These are phyloP conservation scores for Pagetopsis macropterus DNA, from an alignment of 2,797 vertebrate genomes.

Conservation along the genomic window DNA sequence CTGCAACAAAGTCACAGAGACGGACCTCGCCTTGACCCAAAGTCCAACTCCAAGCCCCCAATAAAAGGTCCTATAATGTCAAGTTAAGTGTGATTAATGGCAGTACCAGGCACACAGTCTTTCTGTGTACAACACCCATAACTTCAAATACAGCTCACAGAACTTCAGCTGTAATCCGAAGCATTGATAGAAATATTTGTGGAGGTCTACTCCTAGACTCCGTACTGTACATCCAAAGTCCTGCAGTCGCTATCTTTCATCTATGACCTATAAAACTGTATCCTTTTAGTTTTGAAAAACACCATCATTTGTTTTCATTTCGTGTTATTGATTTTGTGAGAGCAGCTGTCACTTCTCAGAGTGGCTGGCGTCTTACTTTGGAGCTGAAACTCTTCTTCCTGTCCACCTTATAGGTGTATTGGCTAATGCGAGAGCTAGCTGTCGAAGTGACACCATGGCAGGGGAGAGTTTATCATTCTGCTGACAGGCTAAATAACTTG, in stretches of 20 bases:
- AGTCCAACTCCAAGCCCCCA: conserved; percentile 66
- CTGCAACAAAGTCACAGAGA: conserved; percentile 44
- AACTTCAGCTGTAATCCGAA: conserved; percentile 51
- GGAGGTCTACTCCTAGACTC: conserved; percentile 16
- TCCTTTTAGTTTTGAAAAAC: conserved; percentile 6
- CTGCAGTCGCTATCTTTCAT: conserved; percentile 23
- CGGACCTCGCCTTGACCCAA: conserved; percentile 57
- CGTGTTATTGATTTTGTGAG: conserved; percentile 48
- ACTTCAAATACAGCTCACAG: conserved; percentile 38
- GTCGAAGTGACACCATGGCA: conserved; percentile 72
- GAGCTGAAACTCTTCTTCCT: conserved; percentile 53
- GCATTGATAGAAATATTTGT: conserved; percentile 53
- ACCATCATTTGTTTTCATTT: conserved; percentile 48
- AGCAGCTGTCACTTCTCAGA: conserved; percentile 43
- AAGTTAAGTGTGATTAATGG: conserved; percentile 77
- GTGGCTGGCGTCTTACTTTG: conserved; percentile 55
- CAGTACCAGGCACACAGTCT: conserved; percentile 60
- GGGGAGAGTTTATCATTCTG: conserved; percentile 81
- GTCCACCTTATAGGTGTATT: conserved; percentile 66
- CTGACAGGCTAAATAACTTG: conserved; percentile 84
- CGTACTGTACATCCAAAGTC: conserved; percentile 8
- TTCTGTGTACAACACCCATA: conserved; percentile 67
- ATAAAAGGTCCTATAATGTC: conserved; percentile 73
- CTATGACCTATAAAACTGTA: conserved; percentile 28
- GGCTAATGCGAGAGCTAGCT: conserved; percentile 63